Conservation (phyloP, 2,888 invertebrate species). For the Catocala nupta region DNA sequence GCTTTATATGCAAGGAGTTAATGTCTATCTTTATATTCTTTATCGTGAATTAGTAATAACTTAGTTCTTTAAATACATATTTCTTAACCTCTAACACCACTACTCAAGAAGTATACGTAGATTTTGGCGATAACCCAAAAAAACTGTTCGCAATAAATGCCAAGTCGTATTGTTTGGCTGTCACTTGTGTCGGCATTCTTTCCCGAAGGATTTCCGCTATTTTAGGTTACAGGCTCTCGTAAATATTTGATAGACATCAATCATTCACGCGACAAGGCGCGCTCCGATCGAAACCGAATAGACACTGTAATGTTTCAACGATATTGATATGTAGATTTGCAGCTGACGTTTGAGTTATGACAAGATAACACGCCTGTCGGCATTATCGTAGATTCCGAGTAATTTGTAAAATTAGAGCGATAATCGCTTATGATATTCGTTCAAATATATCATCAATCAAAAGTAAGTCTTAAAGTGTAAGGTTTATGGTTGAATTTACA, state of each 20-base stretch:
- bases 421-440: conserved; percentile 44
- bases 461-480: conserved; percentile 23
- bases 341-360: conserved; percentile 65
- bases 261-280: conserved; percentile 51
- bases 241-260: conserved; percentile 60
- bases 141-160: conserved; percentile 48
- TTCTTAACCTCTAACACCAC: conserved; percentile 4
- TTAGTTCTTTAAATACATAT: conserved; percentile 10
- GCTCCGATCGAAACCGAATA: conserved; percentile 27
- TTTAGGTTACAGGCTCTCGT: conserved; percentile 42
- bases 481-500: conserved; percentile 30
- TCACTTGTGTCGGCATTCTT: conserved; percentile 45
- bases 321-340: conserved; percentile 60
- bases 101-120: conserved; percentile 48
- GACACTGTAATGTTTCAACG: conserved; percentile 31
- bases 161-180: conserved; percentile 49
- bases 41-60: not conserved
- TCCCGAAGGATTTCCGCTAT: conserved; percentile 44
- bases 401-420: conserved; percentile 66
- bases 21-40: not conserved
- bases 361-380: conserved; percentile 58
- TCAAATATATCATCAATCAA: conserved; percentile 16
- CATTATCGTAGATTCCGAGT: conserved; percentile 57
- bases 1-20: not conserved
- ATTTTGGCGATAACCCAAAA: conserved; percentile 41